Conservation (phyloP, 2,888 invertebrate genomes). For the Xestobium rufovillosum region DNA sequence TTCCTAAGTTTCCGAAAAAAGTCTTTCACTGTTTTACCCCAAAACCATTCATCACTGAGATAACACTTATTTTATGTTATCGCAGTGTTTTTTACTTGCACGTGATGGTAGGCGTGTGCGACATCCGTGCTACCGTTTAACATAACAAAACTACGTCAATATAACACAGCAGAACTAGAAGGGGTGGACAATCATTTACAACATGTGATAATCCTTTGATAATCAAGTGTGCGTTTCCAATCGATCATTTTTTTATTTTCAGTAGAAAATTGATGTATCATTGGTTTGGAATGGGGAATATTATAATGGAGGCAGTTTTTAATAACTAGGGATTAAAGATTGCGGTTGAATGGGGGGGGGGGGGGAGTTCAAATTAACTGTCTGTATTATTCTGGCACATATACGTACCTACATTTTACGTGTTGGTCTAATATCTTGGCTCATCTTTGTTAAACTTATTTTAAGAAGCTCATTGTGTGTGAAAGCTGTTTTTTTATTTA, state of each 20-base stretch:
- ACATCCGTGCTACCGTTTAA: conserved; percentile 30
- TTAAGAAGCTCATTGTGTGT: too few relatives aligned
- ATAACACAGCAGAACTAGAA: conserved; percentile 25
- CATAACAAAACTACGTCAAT: conserved; percentile 36
- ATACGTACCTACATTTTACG: not conserved
- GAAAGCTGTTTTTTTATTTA: too few relatives aligned
- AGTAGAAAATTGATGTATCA: conserved; percentile 41
- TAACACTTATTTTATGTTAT: too few relatives aligned
- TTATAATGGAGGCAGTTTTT: conserved; percentile 19
- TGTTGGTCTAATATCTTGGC: too few relatives aligned
- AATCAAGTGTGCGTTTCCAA: conserved; percentile 42
- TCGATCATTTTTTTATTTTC: conserved; percentile 42
- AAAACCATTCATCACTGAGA: too few relatives aligned
- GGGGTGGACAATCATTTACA: conserved; percentile 28
- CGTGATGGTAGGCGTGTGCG: conserved; percentile 35
- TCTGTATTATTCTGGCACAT: not conserved
- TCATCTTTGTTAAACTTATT: too few relatives aligned
- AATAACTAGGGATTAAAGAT: conserved; percentile 22
- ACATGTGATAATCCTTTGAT: conserved; percentile 40
- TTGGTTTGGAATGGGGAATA: conserved; percentile 20
- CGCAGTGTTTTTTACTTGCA: conserved; percentile 30
- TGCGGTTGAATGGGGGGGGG: not conserved
- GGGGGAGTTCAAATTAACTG: conserved; percentile 3
- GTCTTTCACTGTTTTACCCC: too few relatives aligned
- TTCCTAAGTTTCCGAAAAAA: too few relatives aligned